phyloP scores from a whole-genome alignment of 2,113 vertebrate species.

The Picathartes gymnocephalus region DNA sequence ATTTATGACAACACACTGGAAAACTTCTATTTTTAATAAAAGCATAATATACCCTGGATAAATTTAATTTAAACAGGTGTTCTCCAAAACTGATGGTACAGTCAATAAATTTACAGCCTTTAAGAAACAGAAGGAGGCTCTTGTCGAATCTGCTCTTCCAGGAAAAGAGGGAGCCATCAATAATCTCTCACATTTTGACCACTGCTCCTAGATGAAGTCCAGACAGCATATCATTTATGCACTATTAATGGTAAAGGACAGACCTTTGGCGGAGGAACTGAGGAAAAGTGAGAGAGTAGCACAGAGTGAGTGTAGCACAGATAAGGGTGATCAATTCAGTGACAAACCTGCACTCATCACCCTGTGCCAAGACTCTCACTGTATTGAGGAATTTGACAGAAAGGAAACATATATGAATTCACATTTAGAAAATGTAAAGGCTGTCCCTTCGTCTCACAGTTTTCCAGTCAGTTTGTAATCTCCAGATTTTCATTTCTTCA shows the following conservation, averaged over 20 bases:
- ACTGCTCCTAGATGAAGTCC: not conserved
- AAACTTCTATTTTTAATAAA: not conserved
- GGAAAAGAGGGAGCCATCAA: not conserved
- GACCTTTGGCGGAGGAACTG: not conserved
- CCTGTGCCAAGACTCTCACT: not conserved
- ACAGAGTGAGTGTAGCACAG: not conserved
- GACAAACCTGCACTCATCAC: not conserved
- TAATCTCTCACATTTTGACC: not conserved
- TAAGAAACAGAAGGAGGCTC: not conserved
- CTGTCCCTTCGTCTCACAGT: not conserved
- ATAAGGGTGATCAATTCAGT: not conserved
- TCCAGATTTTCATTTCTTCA: constrained; percentile 13
- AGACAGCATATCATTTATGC: not conserved
- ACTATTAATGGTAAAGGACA: not conserved
- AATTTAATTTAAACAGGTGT: not conserved
- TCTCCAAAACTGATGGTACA: not conserved
- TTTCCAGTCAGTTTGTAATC: not conserved
- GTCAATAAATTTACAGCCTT: not conserved
- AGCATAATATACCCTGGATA: not conserved
- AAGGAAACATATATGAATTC: not conserved
- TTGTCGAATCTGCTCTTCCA: not conserved
- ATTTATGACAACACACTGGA: not conserved
- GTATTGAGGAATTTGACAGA: not conserved
- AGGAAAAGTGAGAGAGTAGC: not conserved
- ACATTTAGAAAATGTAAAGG: not conserved